Conservation (phyloP, 2,113 vertebrate genomes). For the Bolborhynchus lineola region DNA sequence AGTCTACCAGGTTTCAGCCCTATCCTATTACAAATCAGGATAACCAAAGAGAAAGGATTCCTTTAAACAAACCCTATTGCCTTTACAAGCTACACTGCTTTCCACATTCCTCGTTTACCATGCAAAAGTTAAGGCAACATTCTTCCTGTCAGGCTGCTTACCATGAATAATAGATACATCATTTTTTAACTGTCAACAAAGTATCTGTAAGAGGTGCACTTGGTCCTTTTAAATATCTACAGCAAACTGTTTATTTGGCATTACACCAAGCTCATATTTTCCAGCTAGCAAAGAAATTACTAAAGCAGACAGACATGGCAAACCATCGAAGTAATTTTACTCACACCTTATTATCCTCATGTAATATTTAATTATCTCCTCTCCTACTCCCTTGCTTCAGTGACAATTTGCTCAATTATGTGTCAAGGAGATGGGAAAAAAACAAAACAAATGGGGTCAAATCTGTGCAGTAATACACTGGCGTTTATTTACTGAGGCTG, state of each 20-base stretch:
- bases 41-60: background rate
- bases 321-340: background rate
- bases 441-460: background rate
- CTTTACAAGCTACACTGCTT: background rate
- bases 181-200: conserved; percentile 72
- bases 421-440: conserved; percentile 5
- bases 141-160: conserved; percentile 28
- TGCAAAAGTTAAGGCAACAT: conserved; percentile 42
- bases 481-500: conserved; percentile 25
- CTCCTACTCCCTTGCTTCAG: conserved; percentile 8
- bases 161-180: conserved; percentile 69
- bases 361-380: conserved; percentile 45
- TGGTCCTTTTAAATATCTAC: conserved; percentile 42
- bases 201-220: conserved; percentile 44
- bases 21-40: background rate
- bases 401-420: conserved; percentile 34
- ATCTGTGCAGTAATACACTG: background rate
- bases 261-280: background rate
- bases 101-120: background rate
- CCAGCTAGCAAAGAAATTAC: conserved; percentile 5
- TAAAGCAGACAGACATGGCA: background rate
- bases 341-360: conserved; percentile 22
- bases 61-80: background rate
- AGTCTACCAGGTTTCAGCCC: background rate
- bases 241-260: conserved; percentile 41